Percentiles rank a stretch among this genome's conserved stretches.
These are phyloP conservation scores for Drosophila paulistorum DNA, from an alignment of 1,140 invertebrate genomes.

Conservation along the genomic window DNA sequence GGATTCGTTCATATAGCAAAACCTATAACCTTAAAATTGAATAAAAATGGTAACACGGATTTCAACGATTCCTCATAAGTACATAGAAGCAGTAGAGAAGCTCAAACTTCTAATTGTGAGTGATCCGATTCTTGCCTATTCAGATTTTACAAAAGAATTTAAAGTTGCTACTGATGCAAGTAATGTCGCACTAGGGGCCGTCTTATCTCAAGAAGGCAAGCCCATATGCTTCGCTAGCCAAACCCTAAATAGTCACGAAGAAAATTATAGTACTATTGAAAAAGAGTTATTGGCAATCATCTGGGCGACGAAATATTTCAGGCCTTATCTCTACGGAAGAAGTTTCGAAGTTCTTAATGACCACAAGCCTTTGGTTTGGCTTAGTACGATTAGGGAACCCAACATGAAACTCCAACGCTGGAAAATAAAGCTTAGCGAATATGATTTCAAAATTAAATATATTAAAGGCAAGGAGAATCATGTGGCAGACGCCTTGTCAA, in stretches of 20 bases:
- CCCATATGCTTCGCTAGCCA: too few species aligned
- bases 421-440: conserved; percentile 5
- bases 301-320: background rate
- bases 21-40: too few species aligned
- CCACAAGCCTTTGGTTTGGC: conserved; percentile 2
- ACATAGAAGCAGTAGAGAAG: too few species aligned
- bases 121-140: too few species aligned
- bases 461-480: conserved; percentile 7
- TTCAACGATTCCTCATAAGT: too few species aligned
- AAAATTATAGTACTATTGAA: conserved; percentile 6
- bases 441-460: conserved; percentile 11
- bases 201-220: too few species aligned
- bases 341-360: background rate
- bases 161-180: too few species aligned
- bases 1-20: too few species aligned
- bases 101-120: too few species aligned
- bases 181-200: too few species aligned
- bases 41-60: too few species aligned
- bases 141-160: too few species aligned
- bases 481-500: background rate
- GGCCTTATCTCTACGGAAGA: background rate
- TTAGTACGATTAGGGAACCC: background rate
- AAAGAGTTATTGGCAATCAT: background rate
- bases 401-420: conserved; percentile 1
- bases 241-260: background rate